Base-by-base conservation (phyloP, 2,797 vertebrate genomes). In the Spheniscus humboldti region DNA sequence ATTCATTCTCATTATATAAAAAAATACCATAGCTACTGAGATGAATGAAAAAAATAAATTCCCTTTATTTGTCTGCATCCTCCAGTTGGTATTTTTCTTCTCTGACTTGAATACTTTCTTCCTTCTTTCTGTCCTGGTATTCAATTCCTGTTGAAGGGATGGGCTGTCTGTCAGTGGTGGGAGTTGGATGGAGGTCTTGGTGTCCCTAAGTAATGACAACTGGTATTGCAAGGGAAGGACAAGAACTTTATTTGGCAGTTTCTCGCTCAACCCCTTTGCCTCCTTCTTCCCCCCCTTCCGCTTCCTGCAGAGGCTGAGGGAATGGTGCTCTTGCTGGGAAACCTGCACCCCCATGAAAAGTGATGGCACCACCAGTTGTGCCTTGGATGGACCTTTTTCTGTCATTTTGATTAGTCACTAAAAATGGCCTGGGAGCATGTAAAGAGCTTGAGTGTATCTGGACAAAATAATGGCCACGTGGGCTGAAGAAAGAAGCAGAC, bases 221-320 rank as follows among this genome's bases (percentile, higher is more conserved):
- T 52, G 31, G 23, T 55, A 31, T 28, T 68, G 27, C 12, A 67
- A 63, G 59, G 20, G 64, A 53, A 6, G 5, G 27, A 41, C 16
- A 55, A 35, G 33, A 45, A 16, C 33, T 45, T 69, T 24, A 30
- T 63, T 90, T 56, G 13, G 2, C 31, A 43, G 18, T 48, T 63
- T 83, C 23, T 57, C 7, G 19, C 17, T 57, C 52, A 35, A 28
- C 3, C 6, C 5, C 13, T 77, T n/a, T 68, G 13, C 20, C 20
- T 68, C 24, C 25, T 69, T 41, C 17, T 28, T 72, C 3, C 18
- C 33, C 33, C 10, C 1, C 1, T 13, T 64, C 28, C 3, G 0
- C 9, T 28, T 66, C 15, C 23, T 64, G 17, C 37, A 52, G 28
- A 56, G 13, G 30, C 23, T 27, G 10, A 27, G n/a, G 25, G n/a